Conservation (phyloP, 2,888 invertebrate species). For the Isotomurus palustris region DNA sequence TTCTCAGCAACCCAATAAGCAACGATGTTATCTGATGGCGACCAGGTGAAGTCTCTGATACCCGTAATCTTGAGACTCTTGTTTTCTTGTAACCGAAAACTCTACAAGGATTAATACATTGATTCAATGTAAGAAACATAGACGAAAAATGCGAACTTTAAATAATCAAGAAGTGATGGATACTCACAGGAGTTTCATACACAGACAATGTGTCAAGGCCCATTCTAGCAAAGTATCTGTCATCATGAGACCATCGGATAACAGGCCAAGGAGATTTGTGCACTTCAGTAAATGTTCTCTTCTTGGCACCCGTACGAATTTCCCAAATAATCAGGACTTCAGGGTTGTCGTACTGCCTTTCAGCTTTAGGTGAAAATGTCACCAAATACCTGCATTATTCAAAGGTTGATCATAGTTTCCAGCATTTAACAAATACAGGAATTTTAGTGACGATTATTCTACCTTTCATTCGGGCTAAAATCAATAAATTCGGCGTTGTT, state of each 20-base stretch:
- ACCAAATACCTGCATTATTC: slow-evolving; percentile 67
- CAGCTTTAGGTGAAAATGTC: slow-evolving; percentile 79
- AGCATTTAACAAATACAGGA: slow-evolving; percentile 6
- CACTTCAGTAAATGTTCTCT: slow-evolving; percentile 82
- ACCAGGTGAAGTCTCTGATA: slow-evolving; percentile 95
- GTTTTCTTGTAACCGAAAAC: slow-evolving; percentile 88
- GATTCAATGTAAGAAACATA: slow-evolving; percentile 9
- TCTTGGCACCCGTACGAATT: slow-evolving; percentile 87
- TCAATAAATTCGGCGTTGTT: slow-evolving; percentile 89
- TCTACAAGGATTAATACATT: slow-evolving; percentile 53
- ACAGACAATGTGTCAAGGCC: slow-evolving; percentile 80
- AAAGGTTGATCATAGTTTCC: not conserved
- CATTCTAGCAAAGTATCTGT: slow-evolving; percentile 87
- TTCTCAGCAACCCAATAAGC: slow-evolving; percentile 99
- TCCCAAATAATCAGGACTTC: slow-evolving; percentile 92
- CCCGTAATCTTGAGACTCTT: slow-evolving; percentile 88
- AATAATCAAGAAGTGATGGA: not conserved
- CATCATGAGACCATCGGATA: slow-evolving; percentile 96
- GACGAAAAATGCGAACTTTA: not conserved
- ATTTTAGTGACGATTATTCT: slow-evolving; percentile 23
- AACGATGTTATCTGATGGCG: slow-evolving; percentile 90
- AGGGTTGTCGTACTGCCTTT: slow-evolving; percentile 58
- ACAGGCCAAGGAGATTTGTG: slow-evolving; percentile 76
- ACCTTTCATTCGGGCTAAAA: slow-evolving; percentile 95
- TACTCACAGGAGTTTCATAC: slow-evolving; percentile 81